Conservation (phyloP, 2,888 invertebrate genomes). For the Pilophorus perplexus region DNA sequence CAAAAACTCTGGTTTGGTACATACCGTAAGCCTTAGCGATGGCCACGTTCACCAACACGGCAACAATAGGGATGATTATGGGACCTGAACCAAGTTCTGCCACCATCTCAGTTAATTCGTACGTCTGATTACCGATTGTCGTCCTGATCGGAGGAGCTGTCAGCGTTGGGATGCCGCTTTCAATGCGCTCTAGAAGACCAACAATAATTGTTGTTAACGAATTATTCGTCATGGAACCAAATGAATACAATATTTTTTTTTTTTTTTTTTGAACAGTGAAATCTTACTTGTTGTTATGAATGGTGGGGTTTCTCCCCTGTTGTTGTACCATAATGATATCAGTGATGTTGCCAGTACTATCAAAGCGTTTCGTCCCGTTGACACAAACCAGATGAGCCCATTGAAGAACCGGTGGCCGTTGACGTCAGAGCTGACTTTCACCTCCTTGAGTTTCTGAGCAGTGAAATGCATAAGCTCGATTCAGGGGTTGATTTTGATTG, state of each 20-base stretch:
- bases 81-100: slow-evolving; percentile 71
- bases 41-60: slow-evolving; percentile 87
- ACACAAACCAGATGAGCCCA: slow-evolving; percentile 62
- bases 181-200: slow-evolving; percentile 65
- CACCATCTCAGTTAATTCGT: slow-evolving; percentile 66
- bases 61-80: slow-evolving; percentile 77
- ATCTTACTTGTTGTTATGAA: slow-evolving; percentile 76
- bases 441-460: slow-evolving; percentile 64
- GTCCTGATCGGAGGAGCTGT: slow-evolving; percentile 53
- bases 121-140: slow-evolving; percentile 59
- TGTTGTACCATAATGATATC: slow-evolving; percentile 40
- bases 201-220: too few relatives aligned
- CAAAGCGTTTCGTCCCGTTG: slow-evolving; percentile 68
- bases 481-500: too few relatives aligned
- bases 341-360: slow-evolving; percentile 55
- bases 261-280: too few relatives aligned
- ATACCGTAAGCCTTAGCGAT: slow-evolving; percentile 93
- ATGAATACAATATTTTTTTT: too few relatives aligned
- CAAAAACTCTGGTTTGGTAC: too few relatives aligned
- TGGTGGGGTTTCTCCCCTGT: slow-evolving; percentile 72
- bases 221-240: too few relatives aligned
- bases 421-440: slow-evolving; percentile 52
- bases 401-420: slow-evolving; percentile 53
- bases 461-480: too few relatives aligned
- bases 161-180: slow-evolving; percentile 67